These are phyloP conservation scores for Brachypodius melanocephalos DNA, from an alignment of 2,113 vertebrate genomes.

Conservation along the genomic window DNA sequence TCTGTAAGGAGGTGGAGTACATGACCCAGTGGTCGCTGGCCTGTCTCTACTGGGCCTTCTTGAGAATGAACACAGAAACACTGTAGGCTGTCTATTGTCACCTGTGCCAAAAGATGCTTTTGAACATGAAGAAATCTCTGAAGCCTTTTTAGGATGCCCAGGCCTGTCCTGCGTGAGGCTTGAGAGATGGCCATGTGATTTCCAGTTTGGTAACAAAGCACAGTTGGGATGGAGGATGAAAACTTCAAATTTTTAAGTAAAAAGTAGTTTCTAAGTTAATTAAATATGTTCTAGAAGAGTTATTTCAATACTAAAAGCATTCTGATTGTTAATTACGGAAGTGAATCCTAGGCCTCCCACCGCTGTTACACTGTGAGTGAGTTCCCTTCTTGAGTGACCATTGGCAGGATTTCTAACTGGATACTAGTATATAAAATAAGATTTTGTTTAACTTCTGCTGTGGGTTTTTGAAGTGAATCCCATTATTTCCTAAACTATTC, in stretches of 20 bases:
- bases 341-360: background rate
- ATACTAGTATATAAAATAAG: background rate
- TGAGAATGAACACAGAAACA: background rate
- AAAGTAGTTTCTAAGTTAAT: background rate
- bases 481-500: background rate
- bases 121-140: background rate
- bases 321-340: background rate
- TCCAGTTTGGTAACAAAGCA: background rate
- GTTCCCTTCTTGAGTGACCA: background rate
- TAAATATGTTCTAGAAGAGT: background rate
- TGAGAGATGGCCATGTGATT: background rate
- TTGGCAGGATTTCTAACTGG: background rate
- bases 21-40: background rate
- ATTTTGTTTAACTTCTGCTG: background rate
- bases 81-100: background rate
- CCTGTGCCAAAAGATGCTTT: background rate
- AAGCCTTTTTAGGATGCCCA: background rate
- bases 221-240: background rate
- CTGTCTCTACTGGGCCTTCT: background rate
- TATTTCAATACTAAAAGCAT: background rate
- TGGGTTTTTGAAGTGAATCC: background rate
- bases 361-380: rapidly evolving
- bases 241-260: background rate
- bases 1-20: background rate
- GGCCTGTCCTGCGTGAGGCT: background rate